Conservation (phyloP, 2,888 invertebrate species). For the Agrochola macilenta region DNA sequence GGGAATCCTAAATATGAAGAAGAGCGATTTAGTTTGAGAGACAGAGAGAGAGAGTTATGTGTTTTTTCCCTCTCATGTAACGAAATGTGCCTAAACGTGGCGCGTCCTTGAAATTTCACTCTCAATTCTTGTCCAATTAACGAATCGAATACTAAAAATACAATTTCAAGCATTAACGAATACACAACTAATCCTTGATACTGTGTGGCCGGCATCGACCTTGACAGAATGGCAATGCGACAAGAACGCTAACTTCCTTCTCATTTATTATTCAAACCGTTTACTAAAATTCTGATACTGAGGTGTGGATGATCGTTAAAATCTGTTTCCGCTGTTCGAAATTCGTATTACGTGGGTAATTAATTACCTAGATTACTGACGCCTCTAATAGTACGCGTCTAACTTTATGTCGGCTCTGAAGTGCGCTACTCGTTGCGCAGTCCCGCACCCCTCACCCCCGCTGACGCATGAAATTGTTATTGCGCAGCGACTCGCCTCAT, state of each 20-base stretch:
- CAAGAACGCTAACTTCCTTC: constrained; percentile 50
- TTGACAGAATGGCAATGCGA: constrained; percentile 54
- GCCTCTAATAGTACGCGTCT: no score
- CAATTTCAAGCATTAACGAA: constrained; percentile 6
- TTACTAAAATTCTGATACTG: constrained; percentile 13
- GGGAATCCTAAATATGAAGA: no score
- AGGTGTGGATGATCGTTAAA: not conserved
- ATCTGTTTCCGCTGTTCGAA: constrained; percentile 11
- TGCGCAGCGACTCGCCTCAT: no score
- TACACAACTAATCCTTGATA: constrained; percentile 38
- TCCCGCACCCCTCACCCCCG: no score
- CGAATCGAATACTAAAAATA: not conserved
- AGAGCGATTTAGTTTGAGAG: no score
- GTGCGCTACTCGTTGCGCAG: no score
- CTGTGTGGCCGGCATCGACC: constrained; percentile 28
- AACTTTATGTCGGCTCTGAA: no score
- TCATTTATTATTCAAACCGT: constrained; percentile 36
- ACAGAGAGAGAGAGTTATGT: no score
- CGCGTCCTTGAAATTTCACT: not conserved
- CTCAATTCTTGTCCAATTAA: not conserved
- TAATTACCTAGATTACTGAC: not conserved
- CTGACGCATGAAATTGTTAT: no score
- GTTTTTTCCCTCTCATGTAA: not conserved
- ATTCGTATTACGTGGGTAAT: not conserved
- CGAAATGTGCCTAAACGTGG: not conserved